Conservation (phyloP, 2,797 vertebrate species). For the Selene dorsalis region DNA sequence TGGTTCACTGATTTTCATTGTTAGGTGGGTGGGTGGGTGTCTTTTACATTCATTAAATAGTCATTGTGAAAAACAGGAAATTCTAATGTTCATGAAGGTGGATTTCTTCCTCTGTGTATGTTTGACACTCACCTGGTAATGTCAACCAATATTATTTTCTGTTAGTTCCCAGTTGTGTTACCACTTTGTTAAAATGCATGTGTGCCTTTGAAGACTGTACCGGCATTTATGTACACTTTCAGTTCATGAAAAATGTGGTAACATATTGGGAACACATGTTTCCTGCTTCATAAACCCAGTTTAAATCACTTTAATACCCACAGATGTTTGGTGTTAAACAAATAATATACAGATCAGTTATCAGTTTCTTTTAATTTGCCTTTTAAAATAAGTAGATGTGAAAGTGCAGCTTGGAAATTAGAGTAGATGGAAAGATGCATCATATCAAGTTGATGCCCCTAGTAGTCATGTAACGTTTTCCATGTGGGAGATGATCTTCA, state of each 20-base stretch:
- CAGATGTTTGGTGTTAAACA: constrained; percentile 1
- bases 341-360: neutral
- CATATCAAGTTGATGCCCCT: neutral
- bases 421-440: neutral
- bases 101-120: too few relatives aligned
- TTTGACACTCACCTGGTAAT: too few relatives aligned
- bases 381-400: neutral
- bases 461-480: neutral
- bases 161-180: neutral
- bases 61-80: too few relatives aligned
- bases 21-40: too few relatives aligned
- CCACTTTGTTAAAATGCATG: neutral
- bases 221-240: neutral
- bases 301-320: neutral
- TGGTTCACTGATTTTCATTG: too few relatives aligned
- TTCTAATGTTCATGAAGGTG: too few relatives aligned
- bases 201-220: neutral
- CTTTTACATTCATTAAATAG: too few relatives aligned
- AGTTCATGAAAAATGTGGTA: neutral
- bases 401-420: neutral
- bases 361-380: neutral
- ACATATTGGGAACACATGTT: constrained; percentile 28
- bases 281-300: constrained; percentile 6
- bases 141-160: neutral
- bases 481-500: neutral